A percentile compares a stretch with the other conserved stretches of the same genome.
Conservation (phyloP, 2,113 vertebrate species). For the Spheniscus mendiculus region DNA sequence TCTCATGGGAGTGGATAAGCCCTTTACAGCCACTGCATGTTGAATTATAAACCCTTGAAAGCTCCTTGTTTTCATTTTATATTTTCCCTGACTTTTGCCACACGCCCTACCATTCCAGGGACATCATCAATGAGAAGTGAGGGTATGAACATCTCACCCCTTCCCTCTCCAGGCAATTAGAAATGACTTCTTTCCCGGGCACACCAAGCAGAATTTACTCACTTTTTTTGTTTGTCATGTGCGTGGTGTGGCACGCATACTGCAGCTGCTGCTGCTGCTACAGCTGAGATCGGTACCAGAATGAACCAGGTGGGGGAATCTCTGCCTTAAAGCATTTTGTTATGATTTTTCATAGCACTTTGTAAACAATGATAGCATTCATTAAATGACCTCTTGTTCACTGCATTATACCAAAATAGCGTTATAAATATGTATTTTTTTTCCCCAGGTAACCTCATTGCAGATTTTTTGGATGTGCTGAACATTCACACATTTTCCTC, state of each 20-base stretch:
- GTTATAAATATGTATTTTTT: not conserved
- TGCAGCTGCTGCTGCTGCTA: not conserved
- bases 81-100: not conserved
- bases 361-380: not conserved
- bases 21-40: not conserved
- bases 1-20: not conserved
- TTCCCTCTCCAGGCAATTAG: not conserved
- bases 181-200: not conserved
- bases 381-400: not conserved
- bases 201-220: not conserved
- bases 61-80: not conserved
- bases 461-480: not conserved
- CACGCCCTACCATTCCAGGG: not conserved
- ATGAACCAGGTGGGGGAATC: not conserved
- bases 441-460: not conserved
- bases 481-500: not conserved
- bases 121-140: not conserved
- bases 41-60: not conserved
- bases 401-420: not conserved
- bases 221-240: not conserved
- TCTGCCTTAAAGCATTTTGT: not conserved
- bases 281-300: not conserved
- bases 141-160: not conserved
- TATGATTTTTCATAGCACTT: not conserved
- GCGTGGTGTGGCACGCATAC: rapidly evolving